These are phyloP conservation scores for Drosophila melanogaster DNA, from an alignment of 1,140 invertebrate species.

Conservation along the genomic window Release_6_plus_ISO1_MT NT_033779.5:14038001-14038500, in stretches of 20 bases:
- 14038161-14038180: slow-evolving; percentile 39
- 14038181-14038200: slow-evolving; percentile 36
- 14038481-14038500: no score
- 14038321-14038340: no score
- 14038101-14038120: slow-evolving; percentile 46
- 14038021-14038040: slow-evolving; percentile 52
- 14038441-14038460: not conserved
- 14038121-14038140: slow-evolving; percentile 7
- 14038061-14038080: slow-evolving; percentile 53
- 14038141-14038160: slow-evolving; percentile 10
- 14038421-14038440: not conserved
- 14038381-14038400: no score
- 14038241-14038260: slow-evolving; percentile 9
- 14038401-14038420: no score
- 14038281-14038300: not conserved
- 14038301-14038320: no score
- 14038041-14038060: slow-evolving; percentile 39
- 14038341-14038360: no score
- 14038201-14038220: slow-evolving; percentile 41
- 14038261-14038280: not conserved
- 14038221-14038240: slow-evolving; percentile 37
- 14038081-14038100: slow-evolving; percentile 46
- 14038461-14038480: no score
- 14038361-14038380: no score
- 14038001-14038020: slow-evolving; percentile 47